Evolutionary conservation across 2,797 vertebrate genomes (phyloP), one percentile per base, ranked within the genome.

Genomic region (Selene dorsalis): DNA sequence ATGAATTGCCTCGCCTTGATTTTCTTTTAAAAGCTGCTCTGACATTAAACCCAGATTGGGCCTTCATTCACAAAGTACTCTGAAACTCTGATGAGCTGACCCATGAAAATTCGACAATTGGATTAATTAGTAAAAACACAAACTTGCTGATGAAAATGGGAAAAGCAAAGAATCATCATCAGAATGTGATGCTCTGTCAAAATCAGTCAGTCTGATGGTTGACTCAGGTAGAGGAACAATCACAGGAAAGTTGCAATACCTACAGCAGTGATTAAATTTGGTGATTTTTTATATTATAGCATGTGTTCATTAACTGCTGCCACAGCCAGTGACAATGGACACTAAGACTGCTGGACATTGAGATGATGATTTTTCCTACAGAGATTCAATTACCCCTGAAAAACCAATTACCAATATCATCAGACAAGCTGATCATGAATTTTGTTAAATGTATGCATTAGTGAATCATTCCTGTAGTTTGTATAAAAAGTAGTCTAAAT

Each of bases 111-210:
- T 63, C 0, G 1, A 75, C 81, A 85, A 83, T 82, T 79, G 77
- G 80, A 87, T 88, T 87, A 79, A 86, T 58, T 85, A 74, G 73
- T 73, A 76, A 83, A 78, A 88, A 79, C 64, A 86, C 60, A 85
- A 88, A 84, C 68, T 38, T 61, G 28, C 50, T 48, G 43, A 41
- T 48, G 48, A 50, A 83, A 75, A 77, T 32, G 20, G 24, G 69
- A 45, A 74, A 69, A 64, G 61, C n/a, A 63, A 57, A 79, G 10
- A 59, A 56, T 30, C 39, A 64, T 60, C 24, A 64, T 59, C 26
- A 71, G 35, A 71, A 59, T 38, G 61, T 68, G 47, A 63, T 70
- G 59, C 56, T 70, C 67, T 56, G 43, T 73, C 57, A 3, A 8
- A 73, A 24, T 75, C 13, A 12, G 22, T 57, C 32, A 32, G 65